Evolutionary conservation across 1,140 invertebrate genomes (phyloP).

Genomic region (Listronotus oregonensis): DNA sequence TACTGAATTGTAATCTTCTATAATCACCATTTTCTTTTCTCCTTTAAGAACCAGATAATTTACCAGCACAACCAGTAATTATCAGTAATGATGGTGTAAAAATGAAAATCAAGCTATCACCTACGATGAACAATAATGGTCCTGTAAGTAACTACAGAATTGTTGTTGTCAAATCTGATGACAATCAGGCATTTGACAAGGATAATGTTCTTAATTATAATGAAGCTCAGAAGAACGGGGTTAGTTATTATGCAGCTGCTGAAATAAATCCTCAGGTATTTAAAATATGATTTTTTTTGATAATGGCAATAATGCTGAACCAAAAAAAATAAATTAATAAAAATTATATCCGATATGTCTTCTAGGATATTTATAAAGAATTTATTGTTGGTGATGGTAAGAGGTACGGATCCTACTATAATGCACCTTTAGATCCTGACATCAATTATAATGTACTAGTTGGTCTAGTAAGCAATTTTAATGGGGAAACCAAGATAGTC

Average conservation of each 20-base stretch:
- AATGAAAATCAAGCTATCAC: slow-evolving; percentile 66
- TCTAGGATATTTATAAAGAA: slow-evolving; percentile 60
- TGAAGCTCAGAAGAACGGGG: slow-evolving; percentile 62
- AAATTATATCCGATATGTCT: not conserved
- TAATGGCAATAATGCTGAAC: too few species aligned
- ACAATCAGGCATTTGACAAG: slow-evolving; percentile 64
- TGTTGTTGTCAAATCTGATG: slow-evolving; percentile 70
- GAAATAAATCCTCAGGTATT: slow-evolving; percentile 65
- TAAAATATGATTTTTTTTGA: too few species aligned
- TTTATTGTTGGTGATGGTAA: slow-evolving; percentile 80
- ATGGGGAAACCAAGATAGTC: slow-evolving; percentile 66
- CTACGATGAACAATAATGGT: slow-evolving; percentile 73
- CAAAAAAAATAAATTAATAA: too few species aligned
- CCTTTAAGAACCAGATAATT: slow-evolving; percentile 64
- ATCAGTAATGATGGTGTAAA: slow-evolving; percentile 61
- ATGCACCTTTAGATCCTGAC: slow-evolving; percentile 72
- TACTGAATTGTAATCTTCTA: not conserved
- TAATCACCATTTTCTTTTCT: not conserved
- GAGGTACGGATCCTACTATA: slow-evolving; percentile 76
- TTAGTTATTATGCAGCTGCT: slow-evolving; percentile 81
- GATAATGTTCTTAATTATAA: slow-evolving; percentile 64
- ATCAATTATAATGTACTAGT: slow-evolving; percentile 73
- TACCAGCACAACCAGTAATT: slow-evolving; percentile 67
- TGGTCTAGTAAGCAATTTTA: slow-evolving; percentile 71
- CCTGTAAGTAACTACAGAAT: slow-evolving; percentile 74